phyloP scores from a whole-genome alignment of 2,797 vertebrate species.

The Anabacerthia variegaticeps region DNA sequence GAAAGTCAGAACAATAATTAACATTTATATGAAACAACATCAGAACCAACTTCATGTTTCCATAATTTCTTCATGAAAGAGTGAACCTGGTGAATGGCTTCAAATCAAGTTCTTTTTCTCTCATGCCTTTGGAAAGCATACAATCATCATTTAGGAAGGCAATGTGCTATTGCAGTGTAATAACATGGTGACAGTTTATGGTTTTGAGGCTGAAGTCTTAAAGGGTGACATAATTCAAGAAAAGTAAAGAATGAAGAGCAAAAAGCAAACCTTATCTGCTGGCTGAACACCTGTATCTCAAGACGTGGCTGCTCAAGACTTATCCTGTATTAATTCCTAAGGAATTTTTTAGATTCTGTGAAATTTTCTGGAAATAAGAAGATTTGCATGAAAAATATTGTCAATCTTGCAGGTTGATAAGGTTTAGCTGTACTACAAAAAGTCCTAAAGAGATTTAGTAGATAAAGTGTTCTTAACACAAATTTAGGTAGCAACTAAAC shows the following conservation, averaged over 20 bases:
- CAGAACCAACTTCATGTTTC: neutral
- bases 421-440: neutral
- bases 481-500: neutral
- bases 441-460: neutral
- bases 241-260: neutral
- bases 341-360: neutral
- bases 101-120: neutral
- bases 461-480: neutral
- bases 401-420: neutral
- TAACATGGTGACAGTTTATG: neutral
- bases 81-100: neutral
- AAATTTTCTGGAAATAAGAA: neutral
- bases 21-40: neutral
- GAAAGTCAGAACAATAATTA: neutral
- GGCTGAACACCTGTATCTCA: neutral
- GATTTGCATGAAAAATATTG: neutral
- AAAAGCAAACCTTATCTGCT: neutral
- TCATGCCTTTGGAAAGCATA: neutral
- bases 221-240: neutral
- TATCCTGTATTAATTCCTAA: neutral
- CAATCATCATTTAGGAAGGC: neutral
- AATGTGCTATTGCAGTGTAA: neutral
- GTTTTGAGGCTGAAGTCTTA: neutral
- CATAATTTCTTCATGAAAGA: neutral
- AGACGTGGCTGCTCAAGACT: neutral